Evolutionary conservation across 2,888 invertebrate genomes (phyloP).

Genomic region (Nomada lathburiana): DNA sequence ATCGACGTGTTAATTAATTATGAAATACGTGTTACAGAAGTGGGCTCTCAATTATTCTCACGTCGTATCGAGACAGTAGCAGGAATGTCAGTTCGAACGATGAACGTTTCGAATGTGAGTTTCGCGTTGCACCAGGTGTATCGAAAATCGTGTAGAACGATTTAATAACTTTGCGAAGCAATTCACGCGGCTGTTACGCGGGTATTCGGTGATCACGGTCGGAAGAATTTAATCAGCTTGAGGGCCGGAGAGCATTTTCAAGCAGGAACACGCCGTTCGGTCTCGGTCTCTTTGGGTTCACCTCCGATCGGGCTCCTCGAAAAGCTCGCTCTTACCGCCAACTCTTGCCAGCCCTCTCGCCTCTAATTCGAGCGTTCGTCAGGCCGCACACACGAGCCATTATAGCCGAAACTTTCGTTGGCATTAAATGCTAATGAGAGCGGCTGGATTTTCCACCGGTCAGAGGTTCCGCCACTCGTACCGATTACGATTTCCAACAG

Average conservation of each 20-base stretch:
- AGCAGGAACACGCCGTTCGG: conserved; percentile 59
- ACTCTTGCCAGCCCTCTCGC: conserved; percentile 68
- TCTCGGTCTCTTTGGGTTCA: conserved; percentile 56
- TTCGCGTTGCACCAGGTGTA: background rate
- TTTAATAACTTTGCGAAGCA: conserved; percentile 46
- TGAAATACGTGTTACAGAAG: too few relatives aligned
- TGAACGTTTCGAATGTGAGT: background rate
- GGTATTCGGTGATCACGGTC: conserved; percentile 54
- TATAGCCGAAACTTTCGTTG: conserved; percentile 77
- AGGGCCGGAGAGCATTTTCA: conserved; percentile 59
- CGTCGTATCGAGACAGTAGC: background rate
- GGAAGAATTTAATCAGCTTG: conserved; percentile 70
- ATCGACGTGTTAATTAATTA: too few relatives aligned
- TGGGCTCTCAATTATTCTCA: too few relatives aligned
- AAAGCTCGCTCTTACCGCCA: conserved; percentile 45
- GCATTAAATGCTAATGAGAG: conserved; percentile 80
- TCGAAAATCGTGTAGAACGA: conserved; percentile 4
- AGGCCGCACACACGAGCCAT: conserved; percentile 74
- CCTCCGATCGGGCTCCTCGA: conserved; percentile 61
- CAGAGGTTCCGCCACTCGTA: conserved; percentile 72
- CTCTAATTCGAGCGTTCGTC: conserved; percentile 76
- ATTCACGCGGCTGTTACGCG: conserved; percentile 40
- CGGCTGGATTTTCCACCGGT: conserved; percentile 79
- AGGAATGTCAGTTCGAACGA: background rate
- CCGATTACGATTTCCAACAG: conserved; percentile 78